phyloP scores from a whole-genome alignment of 2,113 vertebrate species.

The Haemorhous mexicanus region DNA sequence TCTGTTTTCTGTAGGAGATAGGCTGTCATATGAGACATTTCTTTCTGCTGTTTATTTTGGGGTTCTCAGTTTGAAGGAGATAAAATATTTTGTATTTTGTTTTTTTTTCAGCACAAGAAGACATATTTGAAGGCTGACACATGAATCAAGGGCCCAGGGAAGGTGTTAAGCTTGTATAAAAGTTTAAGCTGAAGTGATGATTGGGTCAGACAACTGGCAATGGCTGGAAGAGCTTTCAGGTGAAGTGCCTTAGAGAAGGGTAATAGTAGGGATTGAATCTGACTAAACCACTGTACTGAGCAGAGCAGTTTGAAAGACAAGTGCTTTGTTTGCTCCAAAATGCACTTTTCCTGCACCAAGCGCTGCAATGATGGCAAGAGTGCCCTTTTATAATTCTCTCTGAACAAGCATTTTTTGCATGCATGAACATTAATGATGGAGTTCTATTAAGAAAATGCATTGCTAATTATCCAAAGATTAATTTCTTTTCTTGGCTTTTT shows the following conservation, averaged over 20 bases:
- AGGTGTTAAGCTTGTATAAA: neutral
- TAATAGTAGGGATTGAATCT: neutral
- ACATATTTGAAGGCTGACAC: conserved; percentile 36
- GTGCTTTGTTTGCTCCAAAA: neutral
- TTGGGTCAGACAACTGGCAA: neutral
- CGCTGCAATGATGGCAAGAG: neutral
- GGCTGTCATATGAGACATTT: conserved; percentile 43
- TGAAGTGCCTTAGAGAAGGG: neutral
- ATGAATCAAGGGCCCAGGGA: conserved; percentile 14
- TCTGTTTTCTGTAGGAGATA: conserved; percentile 54
- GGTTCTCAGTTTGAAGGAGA: conserved; percentile 28
- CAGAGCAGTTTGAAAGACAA: neutral
- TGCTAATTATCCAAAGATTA: neutral
- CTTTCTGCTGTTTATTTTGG: conserved; percentile 57
- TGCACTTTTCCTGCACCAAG: neutral
- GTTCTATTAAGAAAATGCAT: neutral
- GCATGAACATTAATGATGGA: neutral
- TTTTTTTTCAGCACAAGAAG: neutral
- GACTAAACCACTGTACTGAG: neutral
- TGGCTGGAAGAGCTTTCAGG: neutral
- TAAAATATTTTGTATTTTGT: neutral
- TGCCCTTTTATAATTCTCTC: neutral
- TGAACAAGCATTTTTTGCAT: neutral
- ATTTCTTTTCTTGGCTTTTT: neutral
- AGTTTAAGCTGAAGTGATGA: neutral